Evolutionary conservation across 1,140 invertebrate genomes (phyloP).

Genomic region (Radopholus similis): DNA sequence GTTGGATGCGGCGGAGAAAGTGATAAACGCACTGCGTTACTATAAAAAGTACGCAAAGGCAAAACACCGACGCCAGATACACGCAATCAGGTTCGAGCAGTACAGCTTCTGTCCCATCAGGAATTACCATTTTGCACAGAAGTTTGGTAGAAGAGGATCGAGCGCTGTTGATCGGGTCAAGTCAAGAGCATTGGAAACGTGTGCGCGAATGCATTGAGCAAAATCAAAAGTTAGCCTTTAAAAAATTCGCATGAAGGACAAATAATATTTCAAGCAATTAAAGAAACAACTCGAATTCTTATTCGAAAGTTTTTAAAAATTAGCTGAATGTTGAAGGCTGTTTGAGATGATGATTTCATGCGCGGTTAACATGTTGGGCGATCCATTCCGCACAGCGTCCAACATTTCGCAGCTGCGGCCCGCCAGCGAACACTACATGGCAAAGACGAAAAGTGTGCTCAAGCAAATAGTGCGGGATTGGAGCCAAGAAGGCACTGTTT

Average conservation of each 20-base stretch:
- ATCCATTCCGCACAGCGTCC: conserved; percentile 5
- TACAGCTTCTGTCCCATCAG: background rate
- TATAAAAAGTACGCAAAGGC: conserved; percentile 18
- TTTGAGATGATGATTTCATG: conserved; percentile 26
- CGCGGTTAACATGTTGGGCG: conserved; percentile 22
- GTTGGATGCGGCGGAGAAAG: conserved; percentile 27
- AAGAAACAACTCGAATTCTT: background rate
- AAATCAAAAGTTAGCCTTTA: conserved; percentile 29
- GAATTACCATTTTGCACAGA: conserved; percentile 1
- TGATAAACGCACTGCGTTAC: conserved; percentile 25
- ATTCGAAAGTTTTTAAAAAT: background rate
- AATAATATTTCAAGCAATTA: background rate
- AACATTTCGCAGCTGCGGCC: conserved; percentile 21
- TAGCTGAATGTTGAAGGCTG: conserved; percentile 17
- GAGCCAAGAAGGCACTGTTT: conserved; percentile 73
- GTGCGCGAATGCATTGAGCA: conserved; percentile 20
- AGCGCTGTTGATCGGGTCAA: conserved; percentile 2
- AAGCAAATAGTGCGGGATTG: conserved; percentile 94
- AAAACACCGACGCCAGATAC: conserved; percentile 14
- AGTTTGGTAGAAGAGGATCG: conserved; percentile 14
- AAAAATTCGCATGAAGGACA: background rate
- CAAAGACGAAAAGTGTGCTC: conserved; percentile 83
- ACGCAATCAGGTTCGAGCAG: conserved; percentile 10
- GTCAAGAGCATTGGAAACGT: conserved; percentile 9
- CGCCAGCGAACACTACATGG: conserved; percentile 63